phyloP scores from a whole-genome alignment of 1,140 invertebrate species.

The Leptinotarsa defecta region DNA sequence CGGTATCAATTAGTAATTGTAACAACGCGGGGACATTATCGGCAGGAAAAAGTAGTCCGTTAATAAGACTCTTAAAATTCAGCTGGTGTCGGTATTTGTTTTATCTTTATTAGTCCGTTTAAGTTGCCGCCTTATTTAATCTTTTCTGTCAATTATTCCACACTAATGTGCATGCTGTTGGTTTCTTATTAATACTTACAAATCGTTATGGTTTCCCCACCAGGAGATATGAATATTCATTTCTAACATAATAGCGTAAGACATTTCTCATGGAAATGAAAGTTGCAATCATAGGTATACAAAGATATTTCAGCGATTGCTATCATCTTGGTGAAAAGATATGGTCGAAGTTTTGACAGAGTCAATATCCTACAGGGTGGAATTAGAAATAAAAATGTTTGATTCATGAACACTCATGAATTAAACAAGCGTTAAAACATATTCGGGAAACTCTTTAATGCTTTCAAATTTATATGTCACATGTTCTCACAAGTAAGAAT shows the following conservation, averaged over 20 bases:
- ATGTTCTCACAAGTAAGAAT: too few relatives aligned
- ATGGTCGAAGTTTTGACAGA: too few relatives aligned
- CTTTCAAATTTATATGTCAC: too few relatives aligned
- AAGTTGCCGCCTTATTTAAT: conserved; percentile 42
- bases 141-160: conserved; percentile 39
- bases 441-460: too few relatives aligned
- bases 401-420: too few relatives aligned
- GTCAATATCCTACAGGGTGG: too few relatives aligned
- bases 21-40: conserved; percentile 40
- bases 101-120: conserved; percentile 43
- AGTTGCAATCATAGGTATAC: too few relatives aligned
- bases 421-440: too few relatives aligned
- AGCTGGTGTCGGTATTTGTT: conserved; percentile 40
- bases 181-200: conserved; percentile 24
- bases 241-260: background rate
- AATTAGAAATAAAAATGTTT: too few relatives aligned
- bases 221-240: background rate
- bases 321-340: too few relatives aligned
- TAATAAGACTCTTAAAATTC: conserved; percentile 45
- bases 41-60: conserved; percentile 39
- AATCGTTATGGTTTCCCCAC: conserved; percentile 16
- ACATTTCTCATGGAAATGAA: too few relatives aligned
- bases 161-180: conserved; percentile 37
- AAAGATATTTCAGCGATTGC: too few relatives aligned
- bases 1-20: conserved; percentile 44